A percentile compares a stretch with the other conserved stretches of the same genome.
phyloP scores from a whole-genome alignment of 2,113 vertebrate genomes.

The Myrmecophaga tridactyla region DNA sequence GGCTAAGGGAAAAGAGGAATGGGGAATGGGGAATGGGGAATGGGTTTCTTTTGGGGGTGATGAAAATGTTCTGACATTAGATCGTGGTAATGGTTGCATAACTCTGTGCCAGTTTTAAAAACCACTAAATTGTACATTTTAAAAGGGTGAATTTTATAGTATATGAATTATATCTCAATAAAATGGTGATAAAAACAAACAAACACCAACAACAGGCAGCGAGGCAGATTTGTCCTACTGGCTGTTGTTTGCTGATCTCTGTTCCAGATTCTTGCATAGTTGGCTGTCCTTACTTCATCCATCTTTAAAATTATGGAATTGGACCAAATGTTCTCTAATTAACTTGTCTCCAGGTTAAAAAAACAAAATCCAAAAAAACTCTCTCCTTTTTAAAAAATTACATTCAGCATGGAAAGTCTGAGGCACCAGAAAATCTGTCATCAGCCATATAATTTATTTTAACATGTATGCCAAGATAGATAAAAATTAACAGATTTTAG shows the following conservation, averaged over 20 bases:
- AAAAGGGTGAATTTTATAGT: background rate
- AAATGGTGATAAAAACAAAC: background rate
- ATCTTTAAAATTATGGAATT: background rate
- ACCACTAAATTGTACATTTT: too few relatives aligned
- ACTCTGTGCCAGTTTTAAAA: background rate
- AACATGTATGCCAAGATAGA: background rate
- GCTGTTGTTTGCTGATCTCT: background rate
- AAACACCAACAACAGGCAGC: background rate
- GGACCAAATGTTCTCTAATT: background rate
- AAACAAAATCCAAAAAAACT: background rate
- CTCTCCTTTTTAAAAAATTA: background rate
- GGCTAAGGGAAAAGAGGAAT: background rate
- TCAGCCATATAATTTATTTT: background rate
- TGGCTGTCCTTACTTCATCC: background rate
- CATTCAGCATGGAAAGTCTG: background rate
- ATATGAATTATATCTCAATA: background rate
- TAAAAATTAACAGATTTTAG: background rate
- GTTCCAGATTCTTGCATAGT: background rate
- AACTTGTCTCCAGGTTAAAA: background rate
- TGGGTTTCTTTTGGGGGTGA: background rate
- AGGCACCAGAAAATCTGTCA: background rate
- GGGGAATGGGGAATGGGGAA: background rate
- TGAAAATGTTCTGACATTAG: background rate
- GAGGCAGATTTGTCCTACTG: too few relatives aligned
- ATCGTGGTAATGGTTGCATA: background rate